Conservation (phyloP, 2,888 invertebrate genomes). For the Acanthosepion lycidas region DNA sequence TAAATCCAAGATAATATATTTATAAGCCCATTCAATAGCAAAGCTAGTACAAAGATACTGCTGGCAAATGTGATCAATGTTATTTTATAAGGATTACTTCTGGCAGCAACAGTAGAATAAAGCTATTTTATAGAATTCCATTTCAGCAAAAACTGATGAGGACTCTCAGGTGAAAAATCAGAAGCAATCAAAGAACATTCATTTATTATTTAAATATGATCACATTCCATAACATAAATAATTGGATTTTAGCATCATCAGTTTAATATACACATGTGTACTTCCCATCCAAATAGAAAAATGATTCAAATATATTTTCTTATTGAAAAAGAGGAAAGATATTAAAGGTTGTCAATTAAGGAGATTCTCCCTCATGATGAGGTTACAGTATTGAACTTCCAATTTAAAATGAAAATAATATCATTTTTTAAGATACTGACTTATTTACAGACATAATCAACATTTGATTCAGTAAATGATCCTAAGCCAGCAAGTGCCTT, state of each 20-base stretch:
- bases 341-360: not conserved
- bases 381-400: not conserved
- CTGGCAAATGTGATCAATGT: not conserved
- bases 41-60: not conserved
- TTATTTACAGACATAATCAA: not conserved
- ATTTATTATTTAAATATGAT: constrained; percentile 33
- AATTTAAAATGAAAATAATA: not conserved
- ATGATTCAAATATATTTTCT: not conserved
- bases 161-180: not conserved
- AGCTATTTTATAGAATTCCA: not conserved
- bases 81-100: not conserved
- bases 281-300: not conserved
- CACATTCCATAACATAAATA: not conserved
- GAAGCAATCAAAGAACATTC: not conserved
- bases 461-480: not conserved
- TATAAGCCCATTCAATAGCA: not conserved
- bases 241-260: not conserved
- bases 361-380: not conserved
- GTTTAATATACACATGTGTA: not conserved
- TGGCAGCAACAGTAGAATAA: not conserved
- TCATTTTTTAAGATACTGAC: not conserved
- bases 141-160: not conserved
- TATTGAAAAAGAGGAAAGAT: not conserved
- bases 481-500: not conserved
- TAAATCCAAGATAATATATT: not conserved